phyloP scores from a whole-genome alignment of 2,797 vertebrate genomes.

The Agapornis canus region DNA sequence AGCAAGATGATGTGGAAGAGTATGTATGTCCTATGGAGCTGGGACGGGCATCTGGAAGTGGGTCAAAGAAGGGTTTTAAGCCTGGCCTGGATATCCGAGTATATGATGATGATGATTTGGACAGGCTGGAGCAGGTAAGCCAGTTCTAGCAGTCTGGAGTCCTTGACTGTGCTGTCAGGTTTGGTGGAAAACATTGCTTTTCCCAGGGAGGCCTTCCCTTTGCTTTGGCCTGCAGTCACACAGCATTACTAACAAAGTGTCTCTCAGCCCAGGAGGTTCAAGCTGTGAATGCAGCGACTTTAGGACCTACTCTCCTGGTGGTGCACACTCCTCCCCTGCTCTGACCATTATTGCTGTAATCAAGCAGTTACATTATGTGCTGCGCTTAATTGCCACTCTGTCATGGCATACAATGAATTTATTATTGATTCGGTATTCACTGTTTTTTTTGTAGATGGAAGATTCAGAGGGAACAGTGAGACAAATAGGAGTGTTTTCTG shows the following conservation, averaged over 20 bases:
- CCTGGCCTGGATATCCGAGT: conserved; percentile 85
- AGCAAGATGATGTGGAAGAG: conserved; percentile 92
- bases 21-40: conserved; percentile 98
- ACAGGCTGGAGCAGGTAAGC: conserved; percentile 90
- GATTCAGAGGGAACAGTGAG: conserved; percentile 98
- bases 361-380: not conserved
- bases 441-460: conserved; percentile 87
- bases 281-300: not conserved
- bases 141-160: not conserved
- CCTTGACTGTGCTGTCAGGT: not conserved
- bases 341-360: not conserved
- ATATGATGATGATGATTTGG: conserved; percentile 92
- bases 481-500: conserved; percentile 96
- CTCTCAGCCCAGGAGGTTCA: not conserved
- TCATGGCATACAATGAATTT: not conserved
- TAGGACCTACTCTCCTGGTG: not conserved
- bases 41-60: conserved; percentile 86
- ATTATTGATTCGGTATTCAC: not conserved
- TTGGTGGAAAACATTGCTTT: not conserved
- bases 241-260: not conserved
- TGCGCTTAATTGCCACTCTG: not conserved
- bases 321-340: not conserved
- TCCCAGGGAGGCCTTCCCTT: not conserved
- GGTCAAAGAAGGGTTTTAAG: conserved; percentile 87
- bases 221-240: not conserved